A percentile compares a stretch with the other conserved stretches of the same genome.
phyloP scores from a whole-genome alignment of 2,797 vertebrate genomes.

The Naso thynnoides region DNA sequence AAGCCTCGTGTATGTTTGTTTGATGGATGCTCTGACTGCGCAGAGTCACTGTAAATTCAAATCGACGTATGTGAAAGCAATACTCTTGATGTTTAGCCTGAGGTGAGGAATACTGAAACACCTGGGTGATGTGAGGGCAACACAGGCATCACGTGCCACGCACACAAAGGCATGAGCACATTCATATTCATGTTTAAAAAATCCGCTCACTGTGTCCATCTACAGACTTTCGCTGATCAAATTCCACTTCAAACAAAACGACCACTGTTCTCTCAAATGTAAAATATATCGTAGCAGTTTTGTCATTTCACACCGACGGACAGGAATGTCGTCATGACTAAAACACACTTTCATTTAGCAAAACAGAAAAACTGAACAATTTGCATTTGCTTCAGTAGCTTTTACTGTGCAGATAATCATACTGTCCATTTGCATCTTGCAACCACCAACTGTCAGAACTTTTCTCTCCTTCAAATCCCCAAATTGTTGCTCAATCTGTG shows the following conservation, averaged over 20 bases:
- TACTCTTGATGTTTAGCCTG: constrained; percentile 49
- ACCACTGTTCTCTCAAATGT: not conserved
- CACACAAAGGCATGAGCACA: constrained; percentile 4
- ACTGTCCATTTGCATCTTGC: not conserved
- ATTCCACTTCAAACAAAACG: not conserved
- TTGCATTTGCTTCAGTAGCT: not conserved
- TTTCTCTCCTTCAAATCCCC: not conserved
- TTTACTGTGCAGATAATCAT: not conserved
- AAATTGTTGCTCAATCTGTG: not conserved
- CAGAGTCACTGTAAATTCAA: constrained; percentile 44
- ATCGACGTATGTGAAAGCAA: constrained; percentile 47
- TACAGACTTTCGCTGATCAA: not conserved
- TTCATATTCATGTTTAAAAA: not conserved
- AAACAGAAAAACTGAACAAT: not conserved
- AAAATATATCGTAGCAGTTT: not conserved
- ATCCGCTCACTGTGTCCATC: not conserved
- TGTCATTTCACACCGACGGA: not conserved
- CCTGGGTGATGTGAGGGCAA: constrained; percentile 36
- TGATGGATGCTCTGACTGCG: constrained; percentile 43
- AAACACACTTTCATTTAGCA: not conserved
- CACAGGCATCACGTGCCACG: constrained; percentile 20
- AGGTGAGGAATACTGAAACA: constrained; percentile 54
- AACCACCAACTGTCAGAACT: not conserved
- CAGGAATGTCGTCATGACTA: not conserved
- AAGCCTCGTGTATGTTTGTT: constrained; percentile 58